These are phyloP conservation scores for Enteromius thamalakanensis DNA, from an alignment of 2,797 vertebrate species.

Conservation along the genomic window DNA sequence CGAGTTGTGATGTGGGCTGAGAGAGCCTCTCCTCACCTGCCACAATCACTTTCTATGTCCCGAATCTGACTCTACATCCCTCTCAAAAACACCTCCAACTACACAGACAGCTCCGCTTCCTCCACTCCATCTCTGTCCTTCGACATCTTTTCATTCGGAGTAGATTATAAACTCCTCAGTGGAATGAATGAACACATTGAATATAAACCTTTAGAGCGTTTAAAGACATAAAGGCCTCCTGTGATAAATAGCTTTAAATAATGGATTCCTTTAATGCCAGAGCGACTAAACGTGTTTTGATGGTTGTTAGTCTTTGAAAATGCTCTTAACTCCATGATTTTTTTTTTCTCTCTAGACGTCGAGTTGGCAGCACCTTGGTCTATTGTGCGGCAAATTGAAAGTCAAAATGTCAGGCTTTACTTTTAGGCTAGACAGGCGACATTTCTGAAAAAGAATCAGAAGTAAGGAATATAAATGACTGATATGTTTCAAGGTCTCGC, in stretches of 20 bases:
- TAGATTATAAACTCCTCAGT: not conserved
- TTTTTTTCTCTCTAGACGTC: not conserved
- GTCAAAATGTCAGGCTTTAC: conserved; percentile 58
- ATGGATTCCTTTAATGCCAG: not conserved
- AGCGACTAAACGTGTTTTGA: not conserved
- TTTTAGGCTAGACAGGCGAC: conserved; percentile 46
- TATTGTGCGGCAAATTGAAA: conserved; percentile 54
- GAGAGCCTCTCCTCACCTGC: conserved; percentile 38
- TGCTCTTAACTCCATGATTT: conserved; percentile 37
- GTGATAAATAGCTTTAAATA: conserved; percentile 24
- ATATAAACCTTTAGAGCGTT: conserved; percentile 10
- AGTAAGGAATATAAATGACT: conserved; percentile 56
- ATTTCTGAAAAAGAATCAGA: conserved; percentile 57
- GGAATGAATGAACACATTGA: conserved; percentile 15
- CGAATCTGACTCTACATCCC: conserved; percentile 27
- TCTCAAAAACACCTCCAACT: conserved; percentile 36
- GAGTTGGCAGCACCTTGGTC: conserved; percentile 8
- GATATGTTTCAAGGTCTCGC: conserved; percentile 49
- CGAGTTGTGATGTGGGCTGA: conserved; percentile 15
- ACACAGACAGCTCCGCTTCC: conserved; percentile 7
- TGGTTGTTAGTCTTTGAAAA: conserved; percentile 8
- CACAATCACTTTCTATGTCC: conserved; percentile 32
- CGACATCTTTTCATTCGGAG: conserved; percentile 24
- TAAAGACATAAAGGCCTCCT: not conserved
- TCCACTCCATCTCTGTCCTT: conserved; percentile 32